Conservation (phyloP, 2,797 vertebrate genomes). For the Clarias pachynema region DNA sequence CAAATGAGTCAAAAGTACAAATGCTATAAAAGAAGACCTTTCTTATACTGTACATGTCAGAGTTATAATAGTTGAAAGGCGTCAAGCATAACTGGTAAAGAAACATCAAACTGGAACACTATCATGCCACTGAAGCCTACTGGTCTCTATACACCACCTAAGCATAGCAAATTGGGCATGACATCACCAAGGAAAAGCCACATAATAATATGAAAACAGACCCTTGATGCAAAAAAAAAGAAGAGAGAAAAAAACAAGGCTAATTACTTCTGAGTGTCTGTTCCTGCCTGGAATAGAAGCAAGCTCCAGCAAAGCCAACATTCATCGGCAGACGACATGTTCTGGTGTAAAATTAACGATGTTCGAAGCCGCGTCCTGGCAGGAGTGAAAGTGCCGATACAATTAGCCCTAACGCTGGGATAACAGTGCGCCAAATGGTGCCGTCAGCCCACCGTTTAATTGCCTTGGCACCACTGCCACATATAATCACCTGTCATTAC, state of each 20-base stretch:
- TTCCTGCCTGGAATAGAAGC: conserved; percentile 39
- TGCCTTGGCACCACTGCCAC: conserved; percentile 84
- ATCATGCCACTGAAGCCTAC: conserved; percentile 25
- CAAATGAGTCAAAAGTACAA: conserved; percentile 2
- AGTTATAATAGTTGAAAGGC: neutral
- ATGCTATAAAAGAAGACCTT: neutral
- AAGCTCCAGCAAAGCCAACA: conserved; percentile 48
- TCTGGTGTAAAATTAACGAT: conserved; percentile 72
- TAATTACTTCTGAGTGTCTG: conserved; percentile 54
- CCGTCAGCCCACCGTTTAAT: conserved; percentile 87
- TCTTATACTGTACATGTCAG: neutral
- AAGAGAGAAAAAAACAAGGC: neutral
- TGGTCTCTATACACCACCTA: conserved; percentile 17
- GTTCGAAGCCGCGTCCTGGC: conserved; percentile 67
- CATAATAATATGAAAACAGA: conserved; percentile 9
- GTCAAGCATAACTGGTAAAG: conserved; percentile 7
- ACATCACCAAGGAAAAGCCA: conserved; percentile 4
- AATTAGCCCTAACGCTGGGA: conserved; percentile 77
- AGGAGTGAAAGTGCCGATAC: conserved; percentile 72
- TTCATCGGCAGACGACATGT: conserved; percentile 60
- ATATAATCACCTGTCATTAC: conserved; percentile 92
- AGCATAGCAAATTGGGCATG: conserved; percentile 27
- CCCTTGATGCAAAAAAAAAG: neutral
- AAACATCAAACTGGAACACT: conserved; percentile 22
- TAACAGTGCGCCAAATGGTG: conserved; percentile 83